Conservation (phyloP, 1,140 invertebrate genomes). For the Caerostris extrusa region DNA sequence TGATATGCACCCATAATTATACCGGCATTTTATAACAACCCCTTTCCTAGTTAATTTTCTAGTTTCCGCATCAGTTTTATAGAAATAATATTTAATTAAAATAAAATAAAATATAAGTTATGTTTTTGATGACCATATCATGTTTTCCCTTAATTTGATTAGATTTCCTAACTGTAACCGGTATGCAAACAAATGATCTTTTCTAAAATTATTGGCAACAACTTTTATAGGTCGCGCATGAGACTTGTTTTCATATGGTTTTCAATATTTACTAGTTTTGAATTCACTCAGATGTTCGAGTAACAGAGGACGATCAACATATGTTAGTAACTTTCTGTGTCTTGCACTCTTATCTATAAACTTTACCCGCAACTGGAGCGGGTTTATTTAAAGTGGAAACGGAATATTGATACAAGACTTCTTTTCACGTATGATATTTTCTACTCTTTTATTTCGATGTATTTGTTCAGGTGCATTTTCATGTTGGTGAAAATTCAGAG, state of each 20-base stretch:
- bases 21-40: too few species aligned
- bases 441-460: neutral
- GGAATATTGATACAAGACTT: neutral
- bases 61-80: too few species aligned
- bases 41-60: too few species aligned
- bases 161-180: too few species aligned
- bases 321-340: neutral
- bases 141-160: too few species aligned
- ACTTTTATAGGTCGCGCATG: slow-evolving; percentile 4
- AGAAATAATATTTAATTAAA: too few species aligned
- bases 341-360: neutral
- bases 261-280: neutral
- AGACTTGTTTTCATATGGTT: neutral
- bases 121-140: too few species aligned
- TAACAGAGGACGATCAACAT: neutral
- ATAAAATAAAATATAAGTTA: too few species aligned
- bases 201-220: neutral
- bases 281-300: neutral
- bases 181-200: neutral
- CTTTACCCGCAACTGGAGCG: neutral
- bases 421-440: neutral
- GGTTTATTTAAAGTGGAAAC: neutral
- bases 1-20: too few species aligned
- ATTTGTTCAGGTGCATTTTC: neutral
- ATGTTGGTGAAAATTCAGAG: too few species aligned